Conservation (phyloP, 1,140 invertebrate species). For the Zaprionus gabonicus region DNA sequence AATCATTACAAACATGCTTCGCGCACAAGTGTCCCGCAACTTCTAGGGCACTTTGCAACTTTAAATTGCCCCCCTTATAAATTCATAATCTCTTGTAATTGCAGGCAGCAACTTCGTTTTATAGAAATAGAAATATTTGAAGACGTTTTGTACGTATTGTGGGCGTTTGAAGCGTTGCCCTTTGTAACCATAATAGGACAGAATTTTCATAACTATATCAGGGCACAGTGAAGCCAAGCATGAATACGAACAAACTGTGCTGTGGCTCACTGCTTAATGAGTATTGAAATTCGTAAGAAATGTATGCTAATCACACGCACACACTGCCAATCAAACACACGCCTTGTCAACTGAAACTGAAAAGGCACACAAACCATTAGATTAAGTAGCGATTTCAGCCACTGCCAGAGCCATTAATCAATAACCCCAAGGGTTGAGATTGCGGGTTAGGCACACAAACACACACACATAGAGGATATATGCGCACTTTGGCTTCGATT, state of each 20-base stretch:
- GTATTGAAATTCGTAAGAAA: slow-evolving; percentile 43
- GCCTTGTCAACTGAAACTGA: slow-evolving; percentile 26
- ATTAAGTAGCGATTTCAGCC: slow-evolving; percentile 68
- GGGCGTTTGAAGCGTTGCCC: not conserved
- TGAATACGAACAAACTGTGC: not conserved
- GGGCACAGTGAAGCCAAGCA: not conserved
- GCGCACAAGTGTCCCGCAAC: not conserved
- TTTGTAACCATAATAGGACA: not conserved
- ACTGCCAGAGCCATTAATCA: slow-evolving; percentile 47
- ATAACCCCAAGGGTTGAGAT: slow-evolving; percentile 51
- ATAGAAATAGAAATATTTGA: not conserved
- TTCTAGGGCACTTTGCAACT: not conserved
- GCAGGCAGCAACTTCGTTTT: not conserved
- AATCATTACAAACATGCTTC: slow-evolving; percentile 11
- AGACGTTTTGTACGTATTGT: not conserved
- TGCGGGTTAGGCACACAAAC: slow-evolving; percentile 25
- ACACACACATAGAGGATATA: not conserved
- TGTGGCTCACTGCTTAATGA: slow-evolving; percentile 35
- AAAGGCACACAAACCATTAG: slow-evolving; percentile 67
- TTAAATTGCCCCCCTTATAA: not conserved
- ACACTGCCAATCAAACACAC: slow-evolving; percentile 33
- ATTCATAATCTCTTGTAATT: too few species aligned
- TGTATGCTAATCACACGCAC: slow-evolving; percentile 39
- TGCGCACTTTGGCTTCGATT: slow-evolving; percentile 47
- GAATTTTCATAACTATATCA: slow-evolving; percentile 1